Base-by-base conservation (phyloP, 2,113 vertebrate species). In the Percopsis transmontana region DNA sequence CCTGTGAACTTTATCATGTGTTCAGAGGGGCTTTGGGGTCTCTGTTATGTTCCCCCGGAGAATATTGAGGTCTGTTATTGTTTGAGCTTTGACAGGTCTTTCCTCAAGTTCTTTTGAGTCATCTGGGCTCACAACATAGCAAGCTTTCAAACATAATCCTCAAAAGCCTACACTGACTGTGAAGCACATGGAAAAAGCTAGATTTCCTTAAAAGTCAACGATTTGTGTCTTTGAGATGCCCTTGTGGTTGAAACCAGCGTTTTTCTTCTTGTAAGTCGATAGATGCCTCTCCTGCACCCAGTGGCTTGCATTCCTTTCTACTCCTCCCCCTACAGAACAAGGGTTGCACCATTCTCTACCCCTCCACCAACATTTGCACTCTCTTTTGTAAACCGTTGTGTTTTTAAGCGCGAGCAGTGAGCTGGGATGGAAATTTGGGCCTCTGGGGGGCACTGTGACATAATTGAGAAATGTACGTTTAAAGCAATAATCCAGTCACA, bases 1-100 rank as follows among this genome's bases (percentile, higher is more conserved):
- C 76, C 82, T 79, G 65, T 83, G 70, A 78, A 76, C 84, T 77
- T 79, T 82, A 70, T 88, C 84, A 83, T 84, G 64, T 82, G 83
- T 88, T 85, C 83, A 53, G 69, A 83, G 63, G 48, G 66, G 56
- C 13, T 62, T 82, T 19, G 15, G 57, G 41, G 69, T 64, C 64
- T 71, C 18, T 68, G 62, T 78, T 70, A 58, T 74, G 42, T 61
- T 51, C 53, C 79, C 70, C 63, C 19, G 23, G 56, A 76, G 80
- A 82, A 70, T 77, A n/a, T 79, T 54, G 6, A 14, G 58, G 27
- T 73, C 59, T 84, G 68, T 85, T 85, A 72, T 81, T 83, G 68
- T 77, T 83, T 54, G 60, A 70, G 67, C 53, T 78, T 77, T 51
- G 62, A 62, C 79, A 58, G 69, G 70, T 80, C 62, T 72, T 68